Evolutionary conservation across 2,888 invertebrate genomes (phyloP), one percentile per base, ranked within the genome.

Genomic region (Sinhomidia bicolor): DNA sequence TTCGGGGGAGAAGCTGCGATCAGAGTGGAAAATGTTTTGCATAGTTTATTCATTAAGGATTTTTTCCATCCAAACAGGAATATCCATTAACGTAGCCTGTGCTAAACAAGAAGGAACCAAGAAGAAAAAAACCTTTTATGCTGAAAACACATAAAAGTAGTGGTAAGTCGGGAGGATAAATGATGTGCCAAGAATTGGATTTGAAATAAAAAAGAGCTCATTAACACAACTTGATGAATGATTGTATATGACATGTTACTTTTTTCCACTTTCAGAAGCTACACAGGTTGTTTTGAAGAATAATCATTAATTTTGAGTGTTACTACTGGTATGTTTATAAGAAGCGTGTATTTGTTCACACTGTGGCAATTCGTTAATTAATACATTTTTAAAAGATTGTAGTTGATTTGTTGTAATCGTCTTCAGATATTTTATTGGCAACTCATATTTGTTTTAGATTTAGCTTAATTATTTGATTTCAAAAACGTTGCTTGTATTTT

Each of bases 171-270:
- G 7, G 9, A 68, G 17, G 41, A 20, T 32, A 71, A 44, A 71
- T 20, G 68, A 5, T 71, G 41, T 20, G 36, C 23, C 68, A 17
- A 76, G 76, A 41, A 32, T 29, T 71, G 23, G 20, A 84, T 12
- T 82, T 74, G 41, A 74, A 62, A 60, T 60, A 62, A 41, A 51
- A 26, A 76, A 20, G 54, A n/a, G 54, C 71, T 86, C 71, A 80
- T 86, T 86, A 86, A 57, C 68, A 36, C 36, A 51, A 20, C 41
- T 74, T 84, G 84, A 74, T 76, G 74, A 74, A 84, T 84, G 84
- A 76, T 84, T 14, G 17, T n/a, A 44, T 32, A 68, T 82, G 74
- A 76, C 23, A 23, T 29, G 76, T 29, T 51, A 36, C 9, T 23
- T 14, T 29, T 7, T 51, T 51, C 26, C 6, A 26, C 4, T 71